phyloP scores from a whole-genome alignment of 2,113 vertebrate species.

The Acrocephalus kingi region DNA sequence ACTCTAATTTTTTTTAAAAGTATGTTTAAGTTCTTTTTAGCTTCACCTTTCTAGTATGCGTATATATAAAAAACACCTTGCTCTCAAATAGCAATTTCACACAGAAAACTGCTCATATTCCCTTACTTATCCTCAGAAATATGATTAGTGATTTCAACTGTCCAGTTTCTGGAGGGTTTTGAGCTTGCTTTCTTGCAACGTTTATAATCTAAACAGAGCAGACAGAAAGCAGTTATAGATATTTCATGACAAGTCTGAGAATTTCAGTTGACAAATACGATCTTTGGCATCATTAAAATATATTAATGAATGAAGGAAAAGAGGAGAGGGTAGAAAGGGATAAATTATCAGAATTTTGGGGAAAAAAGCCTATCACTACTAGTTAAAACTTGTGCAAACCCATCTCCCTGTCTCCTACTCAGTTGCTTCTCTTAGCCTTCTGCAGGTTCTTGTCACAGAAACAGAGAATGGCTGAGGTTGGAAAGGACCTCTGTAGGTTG shows the following conservation, averaged over 20 bases:
- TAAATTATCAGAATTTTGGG: neutral
- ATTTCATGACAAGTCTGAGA: neutral
- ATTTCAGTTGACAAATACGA: neutral
- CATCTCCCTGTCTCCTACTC: neutral
- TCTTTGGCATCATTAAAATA: neutral
- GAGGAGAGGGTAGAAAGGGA: neutral
- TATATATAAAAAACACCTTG: neutral
- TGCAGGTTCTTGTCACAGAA: neutral
- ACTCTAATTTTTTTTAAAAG: fast-evolving
- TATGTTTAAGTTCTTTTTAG: neutral
- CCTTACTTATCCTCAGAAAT: neutral
- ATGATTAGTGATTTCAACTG: neutral
- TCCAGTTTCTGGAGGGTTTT: neutral
- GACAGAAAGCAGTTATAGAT: neutral
- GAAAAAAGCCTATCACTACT: neutral
- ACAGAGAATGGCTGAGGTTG: neutral
- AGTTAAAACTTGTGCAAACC: neutral
- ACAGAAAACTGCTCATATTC: neutral
- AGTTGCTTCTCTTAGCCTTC: neutral
- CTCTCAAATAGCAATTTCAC: neutral
- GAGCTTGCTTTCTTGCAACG: neutral
- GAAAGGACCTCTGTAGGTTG: neutral
- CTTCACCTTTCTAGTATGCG: neutral
- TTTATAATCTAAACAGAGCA: neutral
- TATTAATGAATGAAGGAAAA: neutral